Conservation (phyloP, 2,888 invertebrate species). For the Caenorhabditis drosophilae region DNA sequence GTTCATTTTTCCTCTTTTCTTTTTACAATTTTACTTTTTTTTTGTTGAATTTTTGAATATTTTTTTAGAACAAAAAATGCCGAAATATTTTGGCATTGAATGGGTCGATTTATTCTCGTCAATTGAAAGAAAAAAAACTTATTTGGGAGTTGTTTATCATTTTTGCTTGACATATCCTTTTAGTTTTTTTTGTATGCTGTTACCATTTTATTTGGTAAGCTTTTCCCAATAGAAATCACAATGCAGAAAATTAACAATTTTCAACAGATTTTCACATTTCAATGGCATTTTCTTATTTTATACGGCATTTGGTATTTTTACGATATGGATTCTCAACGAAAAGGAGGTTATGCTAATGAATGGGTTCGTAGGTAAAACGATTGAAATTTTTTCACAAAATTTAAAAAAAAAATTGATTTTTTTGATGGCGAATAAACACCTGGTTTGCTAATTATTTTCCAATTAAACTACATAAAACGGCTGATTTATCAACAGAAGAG, state of each 20-base stretch:
- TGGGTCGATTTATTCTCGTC: conserved; percentile 43
- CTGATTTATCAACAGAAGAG: conserved; percentile 74
- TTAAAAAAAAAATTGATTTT: too few species aligned
- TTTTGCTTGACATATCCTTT: conserved; percentile 41
- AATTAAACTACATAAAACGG: conserved; percentile 81
- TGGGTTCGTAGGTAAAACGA: conserved; percentile 46
- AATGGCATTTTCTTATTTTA: conserved; percentile 38
- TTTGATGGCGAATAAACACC: conserved; percentile 76
- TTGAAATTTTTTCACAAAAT: too few species aligned
- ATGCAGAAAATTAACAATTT: conserved; percentile 2
- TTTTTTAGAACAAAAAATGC: conserved; percentile 28
- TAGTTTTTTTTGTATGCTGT: conserved; percentile 21
- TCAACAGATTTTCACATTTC: conserved; percentile 66
- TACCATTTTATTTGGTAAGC: conserved; percentile 39
- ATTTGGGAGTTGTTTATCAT: conserved; percentile 38
- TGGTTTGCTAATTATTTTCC: conserved; percentile 84
- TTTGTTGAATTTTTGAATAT: too few species aligned
- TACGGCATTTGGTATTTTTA: conserved; percentile 75
- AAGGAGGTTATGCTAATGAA: conserved; percentile 49
- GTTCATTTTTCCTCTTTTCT: too few species aligned
- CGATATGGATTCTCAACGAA: conserved; percentile 76
- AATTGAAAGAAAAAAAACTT: conserved; percentile 25
- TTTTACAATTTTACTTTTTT: too few species aligned
- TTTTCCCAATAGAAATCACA: not conserved
- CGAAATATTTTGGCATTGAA: conserved; percentile 34